Conservation (phyloP, 1,140 invertebrate genomes). For the Drosophila arawakana region DNA sequence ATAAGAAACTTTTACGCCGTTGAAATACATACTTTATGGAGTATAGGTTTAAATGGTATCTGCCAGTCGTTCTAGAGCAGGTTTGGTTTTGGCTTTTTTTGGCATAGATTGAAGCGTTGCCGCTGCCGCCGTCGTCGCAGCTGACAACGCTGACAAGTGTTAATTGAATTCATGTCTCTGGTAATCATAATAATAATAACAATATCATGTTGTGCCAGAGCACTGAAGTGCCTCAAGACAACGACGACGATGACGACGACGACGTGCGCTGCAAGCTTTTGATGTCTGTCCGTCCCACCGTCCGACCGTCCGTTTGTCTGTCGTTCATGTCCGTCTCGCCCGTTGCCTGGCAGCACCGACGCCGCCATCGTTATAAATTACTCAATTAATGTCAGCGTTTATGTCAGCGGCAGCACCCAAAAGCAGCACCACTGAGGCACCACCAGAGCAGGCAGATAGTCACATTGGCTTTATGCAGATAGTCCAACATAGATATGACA, state of each 20-base stretch:
- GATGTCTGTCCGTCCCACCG: constrained; percentile 56
- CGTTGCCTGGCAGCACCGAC: constrained; percentile 37
- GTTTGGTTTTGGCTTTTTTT: constrained; percentile 32
- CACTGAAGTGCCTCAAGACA: constrained; percentile 66
- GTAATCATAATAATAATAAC: constrained; percentile 84
- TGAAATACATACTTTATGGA: not conserved
- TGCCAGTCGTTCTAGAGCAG: constrained; percentile 9
- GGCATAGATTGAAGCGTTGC: constrained; percentile 54
- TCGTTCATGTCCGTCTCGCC: constrained; percentile 49
- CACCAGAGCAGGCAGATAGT: constrained; percentile 50
- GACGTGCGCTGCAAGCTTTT: constrained; percentile 71
- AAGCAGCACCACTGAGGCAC: constrained; percentile 40
- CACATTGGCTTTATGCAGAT: constrained; percentile 67
- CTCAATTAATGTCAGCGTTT: constrained; percentile 84
- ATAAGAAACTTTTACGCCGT: not conserved
- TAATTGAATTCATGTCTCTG: constrained; percentile 84
- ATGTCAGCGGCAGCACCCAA: constrained; percentile 70
- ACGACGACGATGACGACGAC: constrained; percentile 28
- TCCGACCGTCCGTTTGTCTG: constrained; percentile 26
- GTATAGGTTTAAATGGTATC: constrained; percentile 17
- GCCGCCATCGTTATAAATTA: constrained; percentile 82
- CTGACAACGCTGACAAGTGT: constrained; percentile 83
- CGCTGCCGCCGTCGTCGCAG: constrained; percentile 21
- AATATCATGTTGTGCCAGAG: constrained; percentile 77
- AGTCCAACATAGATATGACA: constrained; percentile 78